Evolutionary conservation across 1,140 invertebrate genomes (phyloP).

Genomic region (Ceratosolen fusciceps): DNA sequence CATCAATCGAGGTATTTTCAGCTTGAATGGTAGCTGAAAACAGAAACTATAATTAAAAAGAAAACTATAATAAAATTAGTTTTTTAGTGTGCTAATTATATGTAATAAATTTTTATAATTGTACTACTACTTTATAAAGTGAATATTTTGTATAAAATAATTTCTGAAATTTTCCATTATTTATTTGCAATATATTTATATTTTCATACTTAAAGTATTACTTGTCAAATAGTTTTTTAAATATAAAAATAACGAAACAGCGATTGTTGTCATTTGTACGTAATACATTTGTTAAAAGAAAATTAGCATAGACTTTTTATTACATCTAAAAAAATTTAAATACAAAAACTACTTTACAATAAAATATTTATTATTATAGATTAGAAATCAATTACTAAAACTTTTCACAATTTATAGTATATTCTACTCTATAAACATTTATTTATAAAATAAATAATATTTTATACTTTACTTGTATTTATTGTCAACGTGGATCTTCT

Average conservation of each 20-base stretch:
- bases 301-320: not conserved
- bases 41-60: conserved; percentile 20
- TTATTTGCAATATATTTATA: conserved; percentile 1
- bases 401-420: not conserved
- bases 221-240: not conserved
- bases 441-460: conserved; percentile 13
- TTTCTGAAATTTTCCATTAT: conserved; percentile 6
- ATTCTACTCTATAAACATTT: not conserved
- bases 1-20: conserved; percentile 35
- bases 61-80: conserved; percentile 29
- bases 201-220: not conserved
- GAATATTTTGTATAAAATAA: conserved; percentile 28
- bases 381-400: not conserved
- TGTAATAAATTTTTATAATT: conserved; percentile 18
- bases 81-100: conserved; percentile 40
- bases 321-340: not conserved
- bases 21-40: conserved; percentile 40
- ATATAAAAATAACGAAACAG: not conserved
- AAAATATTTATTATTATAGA: not conserved
- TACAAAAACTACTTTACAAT: not conserved
- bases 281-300: not conserved
- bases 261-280: not conserved
- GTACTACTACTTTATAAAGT: conserved; percentile 28
- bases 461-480: conserved; percentile 49
- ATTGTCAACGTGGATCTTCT: conserved; percentile 70